Base-by-base conservation (phyloP, 2,888 invertebrate species). In the Pachydiplax longipennis region DNA sequence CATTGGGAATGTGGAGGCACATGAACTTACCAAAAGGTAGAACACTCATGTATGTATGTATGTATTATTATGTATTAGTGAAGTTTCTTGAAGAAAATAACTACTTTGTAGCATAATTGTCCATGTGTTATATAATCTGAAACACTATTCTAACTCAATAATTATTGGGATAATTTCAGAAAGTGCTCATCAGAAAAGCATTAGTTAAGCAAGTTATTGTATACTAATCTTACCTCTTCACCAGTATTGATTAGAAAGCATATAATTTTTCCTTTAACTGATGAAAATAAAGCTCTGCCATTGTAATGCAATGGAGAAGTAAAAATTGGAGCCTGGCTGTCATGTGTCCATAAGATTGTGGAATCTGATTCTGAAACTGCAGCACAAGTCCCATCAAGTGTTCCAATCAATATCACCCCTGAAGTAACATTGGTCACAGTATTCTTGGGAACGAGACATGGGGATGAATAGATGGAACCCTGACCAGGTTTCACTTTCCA, bases 291-390 rank as follows among this genome's bases (percentile, higher is more conserved):
- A 40, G 95, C 94, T 91, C 95, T 94, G 80, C 95, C 94, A 91
- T 95, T 95, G 37, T 61, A 87, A 37, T 61, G n/a, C 61, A 65
- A 94, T 0, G 96, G 96, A 13, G 95, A 95, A 0, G 96, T 95
- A 93, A 97, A 97, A 40, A 97, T 94, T 0, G 97, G 96, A 92
- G 95, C 95, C 90, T 93, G 93, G 4, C 96, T 93, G 91, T 95
- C 93, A 81, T 94, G 94, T 37, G 94, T 94, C 97, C 97, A 97
- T 53, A 94, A 90, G 31, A 95, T 92, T 6, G 93, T 93, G 0
- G 97, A 96, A 18, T 93, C 93, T 73, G 93, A 93, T 92, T 95
- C 94, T 91, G 95, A 93, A 15, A 96, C 91, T 91, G 95, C 94
- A 1, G 95, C 94, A 92, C 96, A 95, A 37, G 94, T 94, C 5